A percentile compares a stretch with the other conserved stretches of the same genome.
These are phyloP conservation scores for Silurus lanzhouensis DNA, from an alignment of 2,797 vertebrate genomes.

Conservation along the genomic window DNA sequence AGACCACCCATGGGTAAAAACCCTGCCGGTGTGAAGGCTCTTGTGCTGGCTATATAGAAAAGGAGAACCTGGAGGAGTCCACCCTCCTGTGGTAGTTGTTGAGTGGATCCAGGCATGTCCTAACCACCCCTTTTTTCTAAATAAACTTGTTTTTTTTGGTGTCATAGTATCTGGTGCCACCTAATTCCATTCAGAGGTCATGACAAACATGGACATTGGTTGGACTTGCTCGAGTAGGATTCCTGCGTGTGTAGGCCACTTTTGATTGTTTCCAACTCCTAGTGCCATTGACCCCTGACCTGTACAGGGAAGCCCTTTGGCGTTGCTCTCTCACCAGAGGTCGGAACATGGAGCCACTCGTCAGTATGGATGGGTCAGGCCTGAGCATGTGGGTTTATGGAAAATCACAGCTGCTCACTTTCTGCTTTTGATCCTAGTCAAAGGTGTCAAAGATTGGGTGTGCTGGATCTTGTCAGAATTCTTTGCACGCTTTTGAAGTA, in stretches of 20 bases:
- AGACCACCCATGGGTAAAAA: conserved; percentile 60
- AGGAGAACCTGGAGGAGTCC: conserved; percentile 18
- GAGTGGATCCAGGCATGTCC: conserved; percentile 48
- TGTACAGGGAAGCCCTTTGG: conserved; percentile 63
- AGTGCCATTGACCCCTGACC: conserved; percentile 72
- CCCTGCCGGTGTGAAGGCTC: conserved; percentile 52
- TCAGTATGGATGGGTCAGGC: conserved; percentile 46
- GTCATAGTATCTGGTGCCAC: conserved; percentile 47
- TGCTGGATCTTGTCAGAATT: conserved; percentile 38
- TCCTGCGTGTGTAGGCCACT: conserved; percentile 69
- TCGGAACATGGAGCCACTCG: conserved; percentile 39
- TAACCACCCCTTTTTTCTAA: background rate
- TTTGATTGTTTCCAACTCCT: conserved; percentile 71
- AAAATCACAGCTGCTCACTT: conserved; percentile 57
- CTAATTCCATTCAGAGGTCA: conserved; percentile 40
- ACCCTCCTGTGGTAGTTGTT: conserved; percentile 26
- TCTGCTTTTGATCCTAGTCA: conserved; percentile 55
- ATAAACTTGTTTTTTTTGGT: conserved; percentile 40
- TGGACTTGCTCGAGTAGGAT: conserved; percentile 66
- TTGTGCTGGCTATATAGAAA: conserved; percentile 36
- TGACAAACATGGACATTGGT: conserved; percentile 37
- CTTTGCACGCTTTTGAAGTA: conserved; percentile 26
- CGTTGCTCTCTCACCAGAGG: conserved; percentile 47
- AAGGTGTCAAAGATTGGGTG: conserved; percentile 36
- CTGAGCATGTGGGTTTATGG: conserved; percentile 47